These are phyloP conservation scores for Gallinago nigripennis DNA, from an alignment of 2,797 vertebrate genomes.

Conservation along the genomic window DNA sequence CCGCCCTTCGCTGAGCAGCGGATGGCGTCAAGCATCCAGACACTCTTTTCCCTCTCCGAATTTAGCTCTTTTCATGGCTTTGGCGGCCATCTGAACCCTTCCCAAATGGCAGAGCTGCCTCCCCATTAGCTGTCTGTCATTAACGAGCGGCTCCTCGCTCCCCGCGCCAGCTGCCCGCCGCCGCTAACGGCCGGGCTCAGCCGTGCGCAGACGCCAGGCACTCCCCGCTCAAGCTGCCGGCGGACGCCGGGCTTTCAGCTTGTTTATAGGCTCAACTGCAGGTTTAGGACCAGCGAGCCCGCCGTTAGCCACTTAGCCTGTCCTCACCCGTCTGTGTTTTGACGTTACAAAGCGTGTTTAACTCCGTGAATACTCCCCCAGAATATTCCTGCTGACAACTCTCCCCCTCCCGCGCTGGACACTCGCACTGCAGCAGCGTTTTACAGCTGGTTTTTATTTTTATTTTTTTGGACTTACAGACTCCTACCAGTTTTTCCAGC, in stretches of 20 bases:
- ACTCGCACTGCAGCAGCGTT: not conserved
- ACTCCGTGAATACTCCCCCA: not conserved
- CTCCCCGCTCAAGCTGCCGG: slow-evolving; percentile 43
- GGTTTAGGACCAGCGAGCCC: not conserved
- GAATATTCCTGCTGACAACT: not conserved
- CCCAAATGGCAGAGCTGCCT: slow-evolving; percentile 37
- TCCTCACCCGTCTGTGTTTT: slow-evolving; percentile 14
- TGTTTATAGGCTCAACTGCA: slow-evolving; percentile 25
- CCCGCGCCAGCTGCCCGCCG: slow-evolving; percentile 1
- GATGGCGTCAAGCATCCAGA: not conserved
- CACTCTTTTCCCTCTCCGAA: not conserved
- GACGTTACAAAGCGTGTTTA: slow-evolving; percentile 26
- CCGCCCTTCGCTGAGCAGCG: not conserved
- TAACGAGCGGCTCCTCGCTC: not conserved
- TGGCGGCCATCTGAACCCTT: slow-evolving; percentile 12
- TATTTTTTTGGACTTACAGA: not conserved
- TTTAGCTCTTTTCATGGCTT: not conserved
- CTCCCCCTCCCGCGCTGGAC: not conserved
- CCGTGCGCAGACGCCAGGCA: not conserved
- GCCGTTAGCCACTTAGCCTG: not conserved
- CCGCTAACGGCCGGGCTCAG: not conserved
- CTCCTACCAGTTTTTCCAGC: not conserved
- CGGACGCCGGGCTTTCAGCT: not conserved
- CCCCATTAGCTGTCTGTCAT: slow-evolving; percentile 10
- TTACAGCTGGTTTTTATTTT: not conserved